Evolutionary conservation across 2,888 invertebrate species (phyloP), one percentile per base, ranked within the genome.

Genomic region (Netelia inedita): DNA sequence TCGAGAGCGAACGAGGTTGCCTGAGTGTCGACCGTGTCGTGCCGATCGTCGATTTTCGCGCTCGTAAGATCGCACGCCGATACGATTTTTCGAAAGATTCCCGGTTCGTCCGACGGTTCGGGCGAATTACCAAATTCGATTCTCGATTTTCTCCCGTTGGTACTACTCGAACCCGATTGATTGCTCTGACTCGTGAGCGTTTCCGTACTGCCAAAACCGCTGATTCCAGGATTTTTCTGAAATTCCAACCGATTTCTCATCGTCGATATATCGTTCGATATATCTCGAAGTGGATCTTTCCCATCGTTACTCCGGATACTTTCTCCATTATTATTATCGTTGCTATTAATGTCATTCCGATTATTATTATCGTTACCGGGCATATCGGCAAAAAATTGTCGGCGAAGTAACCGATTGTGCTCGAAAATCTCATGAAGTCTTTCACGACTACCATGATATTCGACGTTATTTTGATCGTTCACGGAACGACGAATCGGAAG

Each of bases 151-250:
- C 91, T 86, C 0, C 91, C 92, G 59, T 89, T 91, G 3, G 88
- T 89, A 76, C 91, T 92, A 69, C 93, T 93, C 8, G 88, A 88
- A 0, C 91, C 92, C 5, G 93, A 93, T 55, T 92, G 92, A 74
- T 93, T 93, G 82, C 93, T 93, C 75, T 93, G 93, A 66, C 93
- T 93, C 28, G 91, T 91, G 14, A 93, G 87, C 0, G 93, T 93
- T 68, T 93, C 93, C 6, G 92, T 93, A 79, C 93, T 93, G 0
- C 93, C 93, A 21, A 93, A 93, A 10, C 93, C 92, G 43, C 74
- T 85, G 9, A 53, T 59, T 0, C 66, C 79, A 2, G 59, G 35
- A 72, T 71, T 80, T 28, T 82, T 82, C 10, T 16, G 78, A 41
- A 71, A 81, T 9, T 84, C 71, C n/a, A 72, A 55, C 11, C 84